Evolutionary conservation across 1,140 invertebrate genomes (phyloP).

Genomic region (Zophobas atratus): DNA sequence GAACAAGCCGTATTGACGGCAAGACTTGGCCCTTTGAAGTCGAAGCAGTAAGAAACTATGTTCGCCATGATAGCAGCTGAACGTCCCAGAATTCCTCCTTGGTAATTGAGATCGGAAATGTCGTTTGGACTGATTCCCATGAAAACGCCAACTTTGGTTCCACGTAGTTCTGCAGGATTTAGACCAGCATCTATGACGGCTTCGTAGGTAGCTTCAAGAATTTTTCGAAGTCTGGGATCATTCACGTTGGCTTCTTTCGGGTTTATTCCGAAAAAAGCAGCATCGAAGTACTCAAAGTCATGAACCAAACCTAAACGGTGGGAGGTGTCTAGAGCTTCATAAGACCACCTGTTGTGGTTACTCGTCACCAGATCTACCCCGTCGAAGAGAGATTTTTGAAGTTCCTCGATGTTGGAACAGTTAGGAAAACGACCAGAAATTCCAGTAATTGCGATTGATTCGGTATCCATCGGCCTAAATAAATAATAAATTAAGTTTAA

Average conservation of each 20-base stretch:
- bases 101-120: conserved; percentile 13
- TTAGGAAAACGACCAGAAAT: conserved; percentile 92
- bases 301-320: conserved; percentile 84
- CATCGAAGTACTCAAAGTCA: conserved; percentile 76
- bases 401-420: conserved; percentile 83
- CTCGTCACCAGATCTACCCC: conserved; percentile 86
- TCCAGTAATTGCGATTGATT: conserved; percentile 86
- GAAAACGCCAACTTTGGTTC: conserved; percentile 73
- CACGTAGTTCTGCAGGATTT: conserved; percentile 70
- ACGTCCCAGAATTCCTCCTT: conserved; percentile 32
- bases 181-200: conserved; percentile 66
- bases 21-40: conserved; percentile 81
- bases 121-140: conserved; percentile 65
- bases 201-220: conserved; percentile 70
- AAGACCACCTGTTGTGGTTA: conserved; percentile 82
- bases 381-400: conserved; percentile 85
- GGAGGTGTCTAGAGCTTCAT: conserved; percentile 77
- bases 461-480: conserved; percentile 68
- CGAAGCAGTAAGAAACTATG: conserved; percentile 73
- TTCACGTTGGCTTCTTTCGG: conserved; percentile 59
- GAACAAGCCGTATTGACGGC: conserved; percentile 87
- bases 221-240: conserved; percentile 71
- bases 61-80: conserved; percentile 66
- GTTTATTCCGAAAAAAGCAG: conserved; percentile 72
- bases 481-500: background rate